These are phyloP conservation scores for Pseudopleuronectes americanus DNA, from an alignment of 2,797 vertebrate species.

Conservation along the genomic window DNA sequence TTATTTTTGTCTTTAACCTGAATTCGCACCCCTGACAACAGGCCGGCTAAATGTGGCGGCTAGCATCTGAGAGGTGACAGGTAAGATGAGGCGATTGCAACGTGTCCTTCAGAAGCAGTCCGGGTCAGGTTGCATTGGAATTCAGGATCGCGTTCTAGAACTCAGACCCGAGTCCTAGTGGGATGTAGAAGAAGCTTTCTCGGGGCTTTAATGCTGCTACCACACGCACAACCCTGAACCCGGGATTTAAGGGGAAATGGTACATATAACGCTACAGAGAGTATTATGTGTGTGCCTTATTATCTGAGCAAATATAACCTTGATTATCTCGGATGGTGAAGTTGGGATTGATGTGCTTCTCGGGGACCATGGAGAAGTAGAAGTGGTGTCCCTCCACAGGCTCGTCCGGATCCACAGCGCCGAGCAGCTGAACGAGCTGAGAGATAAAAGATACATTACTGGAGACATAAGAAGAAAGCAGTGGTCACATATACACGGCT, in stretches of 20 bases:
- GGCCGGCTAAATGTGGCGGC: not conserved
- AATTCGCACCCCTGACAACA: not conserved
- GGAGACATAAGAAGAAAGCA: not conserved
- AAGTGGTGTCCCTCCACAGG: conserved; percentile 87
- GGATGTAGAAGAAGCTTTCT: not conserved
- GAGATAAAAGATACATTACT: conserved; percentile 42
- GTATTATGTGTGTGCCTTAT: not conserved
- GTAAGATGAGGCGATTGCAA: not conserved
- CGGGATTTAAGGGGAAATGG: not conserved
- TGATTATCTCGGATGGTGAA: conserved; percentile 92
- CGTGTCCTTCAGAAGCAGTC: not conserved
- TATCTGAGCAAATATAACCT: conserved; percentile 77
- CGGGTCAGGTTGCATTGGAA: not conserved
- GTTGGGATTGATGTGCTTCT: conserved; percentile 84
- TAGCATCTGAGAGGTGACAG: not conserved
- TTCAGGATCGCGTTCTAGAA: not conserved
- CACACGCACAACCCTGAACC: not conserved
- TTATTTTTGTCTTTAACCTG: not conserved
- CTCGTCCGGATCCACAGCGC: conserved; percentile 90
- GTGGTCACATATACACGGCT: not conserved
- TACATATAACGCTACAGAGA: not conserved
- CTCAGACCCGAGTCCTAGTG: not conserved
- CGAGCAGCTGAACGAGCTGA: conserved; percentile 90
- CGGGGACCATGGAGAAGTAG: conserved; percentile 87
- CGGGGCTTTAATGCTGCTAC: too few relatives aligned